These are phyloP conservation scores for Bombus sylvicola DNA, from an alignment of 1,140 invertebrate species.

Conservation along the genomic window DNA sequence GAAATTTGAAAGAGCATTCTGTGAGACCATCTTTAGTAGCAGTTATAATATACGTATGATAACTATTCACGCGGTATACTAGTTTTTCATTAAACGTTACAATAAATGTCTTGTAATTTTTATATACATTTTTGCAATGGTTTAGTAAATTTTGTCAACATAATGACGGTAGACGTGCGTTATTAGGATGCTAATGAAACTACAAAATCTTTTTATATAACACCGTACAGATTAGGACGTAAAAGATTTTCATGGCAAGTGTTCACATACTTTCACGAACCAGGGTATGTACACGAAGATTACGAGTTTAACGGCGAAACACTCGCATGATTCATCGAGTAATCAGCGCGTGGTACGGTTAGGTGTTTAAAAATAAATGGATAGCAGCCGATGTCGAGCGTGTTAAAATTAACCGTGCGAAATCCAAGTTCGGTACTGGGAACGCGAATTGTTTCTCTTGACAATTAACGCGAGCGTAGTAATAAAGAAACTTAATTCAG, in stretches of 20 bases:
- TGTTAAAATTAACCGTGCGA: conserved; percentile 16
- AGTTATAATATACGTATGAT: too few species aligned
- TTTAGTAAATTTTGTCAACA: too few species aligned
- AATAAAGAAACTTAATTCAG: conserved; percentile 10
- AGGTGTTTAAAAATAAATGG: conserved; percentile 20
- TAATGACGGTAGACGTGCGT: too few species aligned
- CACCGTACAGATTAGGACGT: too few species aligned
- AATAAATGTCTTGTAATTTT: too few species aligned
- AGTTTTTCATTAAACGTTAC: too few species aligned
- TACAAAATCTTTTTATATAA: too few species aligned
- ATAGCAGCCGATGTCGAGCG: background rate
- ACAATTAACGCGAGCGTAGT: conserved; percentile 1
- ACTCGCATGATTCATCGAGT: conserved; percentile 18
- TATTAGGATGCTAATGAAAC: too few species aligned
- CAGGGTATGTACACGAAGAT: background rate
- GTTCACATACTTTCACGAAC: background rate
- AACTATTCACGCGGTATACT: too few species aligned
- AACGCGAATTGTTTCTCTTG: background rate
- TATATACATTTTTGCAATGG: too few species aligned
- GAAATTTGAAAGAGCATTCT: too few species aligned
- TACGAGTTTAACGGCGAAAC: background rate
- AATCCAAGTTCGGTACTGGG: background rate
- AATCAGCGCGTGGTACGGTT: conserved; percentile 4
- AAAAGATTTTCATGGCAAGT: background rate
- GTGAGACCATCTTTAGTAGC: too few species aligned